Base-by-base conservation (phyloP, 2,797 vertebrate species). In the Schizothorax lantsangensis region DNA sequence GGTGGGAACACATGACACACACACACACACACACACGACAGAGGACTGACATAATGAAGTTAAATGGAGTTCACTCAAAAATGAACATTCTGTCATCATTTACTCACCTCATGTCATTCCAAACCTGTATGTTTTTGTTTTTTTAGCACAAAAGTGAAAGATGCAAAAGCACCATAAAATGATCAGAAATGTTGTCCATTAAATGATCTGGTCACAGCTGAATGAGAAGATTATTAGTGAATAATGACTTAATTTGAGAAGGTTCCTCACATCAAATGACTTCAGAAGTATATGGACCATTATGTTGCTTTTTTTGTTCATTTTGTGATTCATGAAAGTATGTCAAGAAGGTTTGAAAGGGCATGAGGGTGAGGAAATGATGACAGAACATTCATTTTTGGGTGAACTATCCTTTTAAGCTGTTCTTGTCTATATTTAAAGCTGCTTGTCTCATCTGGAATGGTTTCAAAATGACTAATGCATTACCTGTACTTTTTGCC, bases 361-460 rank as follows among this genome's bases (percentile, higher is more conserved):
- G 1, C 52, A 40, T 40, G 52, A 78, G 6, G 2, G 5, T 47
- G 19, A 81, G 62, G 5, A 68, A 33, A 49, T 23, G 3, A 69
- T 81, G 19, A 14, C 17, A 7, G 7, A 68, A 69, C 43, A 2
- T 81, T 23, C 1, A 43, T 62, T 19, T 33, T 81, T 45, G 10
- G 21, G 36, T 64, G 6, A 47, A 66, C 33, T 59, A 15, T 40
- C 23, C 11, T 15, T 59, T 30, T 36, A 79, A 78, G 52, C 49
- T 5, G 23, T 84, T 83, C 81, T 40, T 59, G 40, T 73, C 71
- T 59, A 33, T 54, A 83, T 89, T 82, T 87, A 36, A 90, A 87
- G 71, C 85, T 45, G 69, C 79, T 77, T 66, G 81, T 89, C 86
- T 86, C 14, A 72, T 62, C 52, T 73, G 54, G 83, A 85, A 90